A percentile compares a stretch with the other conserved stretches of the same genome.
Conservation (phyloP, 1,140 invertebrate species). For the Pogonomyrmex barbatus region DNA sequence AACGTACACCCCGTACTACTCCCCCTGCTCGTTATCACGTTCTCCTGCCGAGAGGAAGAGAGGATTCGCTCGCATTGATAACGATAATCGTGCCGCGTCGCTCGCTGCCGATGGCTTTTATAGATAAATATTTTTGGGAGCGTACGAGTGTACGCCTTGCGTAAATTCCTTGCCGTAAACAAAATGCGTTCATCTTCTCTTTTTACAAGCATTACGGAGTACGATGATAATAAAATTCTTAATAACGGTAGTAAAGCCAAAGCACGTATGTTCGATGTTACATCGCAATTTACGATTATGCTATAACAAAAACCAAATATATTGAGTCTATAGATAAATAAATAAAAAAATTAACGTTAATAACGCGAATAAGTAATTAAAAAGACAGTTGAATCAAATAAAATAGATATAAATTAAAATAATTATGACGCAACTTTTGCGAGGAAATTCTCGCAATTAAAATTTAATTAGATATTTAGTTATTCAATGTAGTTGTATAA, state of each 20-base stretch:
- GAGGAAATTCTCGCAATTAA: background rate
- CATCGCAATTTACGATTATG: background rate
- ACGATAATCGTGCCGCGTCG: conserved; percentile 40
- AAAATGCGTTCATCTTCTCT: background rate
- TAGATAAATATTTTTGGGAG: conserved; percentile 32
- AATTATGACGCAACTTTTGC: background rate
- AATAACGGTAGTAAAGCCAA: background rate
- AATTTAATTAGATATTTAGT: no score
- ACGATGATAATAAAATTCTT: background rate
- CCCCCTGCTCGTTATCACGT: background rate
- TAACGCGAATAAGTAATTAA: background rate
- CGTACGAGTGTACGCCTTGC: background rate
- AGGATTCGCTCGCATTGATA: conserved; percentile 18
- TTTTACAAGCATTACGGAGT: background rate
- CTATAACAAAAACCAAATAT: background rate
- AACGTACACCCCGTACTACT: background rate
- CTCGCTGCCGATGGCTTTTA: conserved; percentile 14
- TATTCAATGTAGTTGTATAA: background rate
- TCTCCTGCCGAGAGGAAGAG: background rate
- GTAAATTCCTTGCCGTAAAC: background rate
- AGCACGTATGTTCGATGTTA: background rate
- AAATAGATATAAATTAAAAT: background rate
- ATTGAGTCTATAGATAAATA: background rate
- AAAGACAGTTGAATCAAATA: background rate
- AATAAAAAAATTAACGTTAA: background rate